phyloP scores from a whole-genome alignment of 2,888 invertebrate species.

The Torymus texanus region DNA sequence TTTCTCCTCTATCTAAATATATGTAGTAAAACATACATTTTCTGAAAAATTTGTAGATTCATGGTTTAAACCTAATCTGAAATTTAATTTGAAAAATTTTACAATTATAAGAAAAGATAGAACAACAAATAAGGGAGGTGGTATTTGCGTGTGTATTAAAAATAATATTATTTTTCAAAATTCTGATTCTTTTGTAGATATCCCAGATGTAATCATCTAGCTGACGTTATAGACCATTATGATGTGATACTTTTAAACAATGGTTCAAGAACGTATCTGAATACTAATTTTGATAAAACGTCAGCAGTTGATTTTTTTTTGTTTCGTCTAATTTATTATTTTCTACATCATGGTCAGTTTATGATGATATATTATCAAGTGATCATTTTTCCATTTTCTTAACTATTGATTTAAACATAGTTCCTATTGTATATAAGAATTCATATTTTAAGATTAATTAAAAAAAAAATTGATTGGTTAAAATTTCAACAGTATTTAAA shows the following conservation, averaged over 20 bases:
- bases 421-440: not conserved
- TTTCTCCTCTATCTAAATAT: no score
- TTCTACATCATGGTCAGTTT: not conserved
- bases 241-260: not conserved
- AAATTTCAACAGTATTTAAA: not conserved
- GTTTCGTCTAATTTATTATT: not conserved
- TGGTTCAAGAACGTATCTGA: not conserved
- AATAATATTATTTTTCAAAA: no score
- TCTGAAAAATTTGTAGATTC: no score
- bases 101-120: no score
- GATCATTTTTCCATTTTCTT: conserved; percentile 1
- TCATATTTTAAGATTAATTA: not conserved
- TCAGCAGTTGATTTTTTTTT: not conserved
- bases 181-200: no score
- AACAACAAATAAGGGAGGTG: no score
- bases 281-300: not conserved
- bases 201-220: not conserved
- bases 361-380: not conserved
- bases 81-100: no score
- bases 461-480: not conserved
- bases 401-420: not conserved
- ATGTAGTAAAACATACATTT: no score
- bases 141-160: no score
- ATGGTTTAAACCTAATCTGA: no score
- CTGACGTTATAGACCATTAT: not conserved